Base-by-base conservation (phyloP, 2,113 vertebrate species). In the Bambusicola thoracicus region DNA sequence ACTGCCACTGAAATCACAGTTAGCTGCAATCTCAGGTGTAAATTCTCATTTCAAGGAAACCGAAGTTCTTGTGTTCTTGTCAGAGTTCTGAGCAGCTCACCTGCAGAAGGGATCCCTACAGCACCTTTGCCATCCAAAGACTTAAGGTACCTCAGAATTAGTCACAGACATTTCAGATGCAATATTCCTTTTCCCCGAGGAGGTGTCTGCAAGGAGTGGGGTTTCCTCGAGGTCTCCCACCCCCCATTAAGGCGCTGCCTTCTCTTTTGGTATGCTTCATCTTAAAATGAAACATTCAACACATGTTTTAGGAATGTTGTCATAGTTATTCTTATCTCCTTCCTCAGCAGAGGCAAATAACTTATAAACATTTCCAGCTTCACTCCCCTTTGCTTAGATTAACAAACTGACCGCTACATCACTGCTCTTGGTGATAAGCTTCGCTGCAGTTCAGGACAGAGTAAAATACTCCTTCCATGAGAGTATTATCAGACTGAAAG, bases 271-370 rank as follows among this genome's bases (percentile, higher is more conserved):
- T 48, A 12, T 56, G 53, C 41, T 89, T 66, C 24, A 0, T 77
- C 88, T 90, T 59, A 88, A 40, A 88, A 81, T 29, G 73, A 81
- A 86, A 48, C 51, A 25, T 83, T 93, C 80, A 91, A 83, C 72
- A 86, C 75, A 93, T 94, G 43, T 90, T 95, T 96, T 76, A 94
- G 80, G 58, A 81, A 16, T 9, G 7, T 94, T 94, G 92, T 94
- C 94, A 93, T 76, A 92, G 92, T 69, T 95, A 93, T 93, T 93
- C 95, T 97, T 95, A 96, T 95, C 94, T 95, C 87, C 48, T 95
- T 95, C 80, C 87, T 95, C 94, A 91, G 90, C 89, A 94, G 66
- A 88, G 68, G 91, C 82, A 96, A 94, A 91, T 92, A 78, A 83
- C 87, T 78, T 87, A 82, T 66, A 93, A 97, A 96, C 85, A 88